Conservation (phyloP, 2,888 invertebrate genomes). For the Papilio protenor region DNA sequence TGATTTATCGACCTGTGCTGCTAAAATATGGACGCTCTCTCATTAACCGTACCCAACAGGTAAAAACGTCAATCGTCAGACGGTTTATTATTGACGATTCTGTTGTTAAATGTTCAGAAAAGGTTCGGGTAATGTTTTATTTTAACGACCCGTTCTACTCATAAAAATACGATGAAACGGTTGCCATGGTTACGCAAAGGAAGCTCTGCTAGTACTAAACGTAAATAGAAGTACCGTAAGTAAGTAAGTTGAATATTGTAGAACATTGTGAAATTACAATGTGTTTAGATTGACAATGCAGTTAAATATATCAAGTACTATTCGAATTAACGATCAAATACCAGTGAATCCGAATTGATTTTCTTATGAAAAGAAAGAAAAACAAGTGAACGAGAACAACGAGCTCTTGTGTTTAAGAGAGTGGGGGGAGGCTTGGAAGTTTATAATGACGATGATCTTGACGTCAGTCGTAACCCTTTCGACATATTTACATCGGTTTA, state of each 20-base stretch:
- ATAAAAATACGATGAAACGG: constrained; percentile 55
- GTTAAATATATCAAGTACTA: background rate
- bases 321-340: background rate
- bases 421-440: background rate
- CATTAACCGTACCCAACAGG: constrained; percentile 68
- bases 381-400: constrained; percentile 6
- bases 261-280: background rate
- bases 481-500: constrained; percentile 6
- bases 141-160: constrained; percentile 50
- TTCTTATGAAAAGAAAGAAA: background rate
- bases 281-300: no score
- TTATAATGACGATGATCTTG: constrained; percentile 16
- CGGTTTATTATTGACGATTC: constrained; percentile 46
- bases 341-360: background rate
- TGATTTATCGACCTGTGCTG: constrained; percentile 71
- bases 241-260: background rate
- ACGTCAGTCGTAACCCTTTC: constrained; percentile 49
- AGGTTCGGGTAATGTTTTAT: constrained; percentile 47
- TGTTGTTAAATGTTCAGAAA: constrained; percentile 46
- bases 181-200: constrained; percentile 67
- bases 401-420: constrained; percentile 3
- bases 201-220: constrained; percentile 47
- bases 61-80: constrained; percentile 52
- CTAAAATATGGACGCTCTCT: constrained; percentile 69
- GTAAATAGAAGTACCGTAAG: background rate